A percentile compares a stretch with the other conserved stretches of the same genome.
Conservation (phyloP, 1,140 invertebrate species). For the Megalonaias nervosa region DNA sequence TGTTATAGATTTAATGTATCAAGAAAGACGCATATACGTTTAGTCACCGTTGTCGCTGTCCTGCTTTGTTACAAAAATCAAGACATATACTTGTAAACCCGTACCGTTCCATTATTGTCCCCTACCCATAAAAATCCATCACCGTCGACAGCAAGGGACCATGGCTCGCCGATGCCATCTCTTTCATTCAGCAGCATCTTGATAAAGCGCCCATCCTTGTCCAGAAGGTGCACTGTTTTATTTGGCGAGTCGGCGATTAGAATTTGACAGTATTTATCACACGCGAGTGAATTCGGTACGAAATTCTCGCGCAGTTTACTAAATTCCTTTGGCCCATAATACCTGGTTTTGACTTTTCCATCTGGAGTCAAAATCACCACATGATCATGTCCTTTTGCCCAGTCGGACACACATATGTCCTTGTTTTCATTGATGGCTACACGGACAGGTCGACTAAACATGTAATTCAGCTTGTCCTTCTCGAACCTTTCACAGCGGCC, state of each 20-base stretch:
- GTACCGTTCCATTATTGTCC: constrained; percentile 23
- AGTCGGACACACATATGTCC: constrained; percentile 31
- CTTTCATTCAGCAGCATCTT: constrained; percentile 28
- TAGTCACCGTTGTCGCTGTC: too few relatives aligned
- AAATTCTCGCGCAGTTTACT: constrained; percentile 18
- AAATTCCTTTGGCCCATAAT: constrained; percentile 21
- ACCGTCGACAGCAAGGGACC: constrained; percentile 31
- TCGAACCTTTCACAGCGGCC: constrained; percentile 30
- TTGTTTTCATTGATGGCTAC: constrained; percentile 27
- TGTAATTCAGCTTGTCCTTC: constrained; percentile 14
- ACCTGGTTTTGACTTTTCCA: constrained; percentile 33
- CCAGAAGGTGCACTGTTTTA: constrained; percentile 19
- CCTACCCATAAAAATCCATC: constrained; percentile 34
- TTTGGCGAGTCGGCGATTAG: constrained; percentile 34
- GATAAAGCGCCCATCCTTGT: constrained; percentile 31
- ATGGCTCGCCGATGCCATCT: constrained; percentile 31
- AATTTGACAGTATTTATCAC: constrained; percentile 28
- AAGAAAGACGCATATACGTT: too few relatives aligned
- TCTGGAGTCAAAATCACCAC: constrained; percentile 22
- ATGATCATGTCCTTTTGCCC: constrained; percentile 32
- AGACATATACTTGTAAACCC: constrained; percentile 33
- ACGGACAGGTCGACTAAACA: constrained; percentile 27
- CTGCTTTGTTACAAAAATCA: background rate
- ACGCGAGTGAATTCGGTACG: constrained; percentile 28
- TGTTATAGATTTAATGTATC: too few relatives aligned